phyloP scores from a whole-genome alignment of 2,797 vertebrate species.

The Serranus cabrilla region DNA sequence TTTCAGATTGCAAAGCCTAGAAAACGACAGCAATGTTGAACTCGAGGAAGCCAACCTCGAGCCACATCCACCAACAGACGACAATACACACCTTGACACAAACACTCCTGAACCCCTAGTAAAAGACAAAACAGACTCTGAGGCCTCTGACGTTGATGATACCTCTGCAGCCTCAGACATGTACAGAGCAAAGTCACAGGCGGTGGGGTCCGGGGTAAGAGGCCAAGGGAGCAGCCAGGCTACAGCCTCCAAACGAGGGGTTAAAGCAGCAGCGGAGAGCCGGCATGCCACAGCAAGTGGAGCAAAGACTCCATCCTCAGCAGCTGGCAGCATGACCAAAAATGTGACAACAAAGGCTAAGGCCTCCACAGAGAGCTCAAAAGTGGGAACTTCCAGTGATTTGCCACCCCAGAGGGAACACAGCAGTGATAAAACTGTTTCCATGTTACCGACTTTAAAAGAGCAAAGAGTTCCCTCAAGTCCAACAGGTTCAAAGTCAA shows the following conservation, averaged over 20 bases:
- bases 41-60: constrained; percentile 45
- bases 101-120: constrained; percentile 74
- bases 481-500: constrained; percentile 69
- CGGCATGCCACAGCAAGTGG: constrained; percentile 41
- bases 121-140: constrained; percentile 67
- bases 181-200: constrained; percentile 66
- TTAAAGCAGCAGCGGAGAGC: constrained; percentile 59
- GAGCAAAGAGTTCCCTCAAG: constrained; percentile 61
- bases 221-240: constrained; percentile 64
- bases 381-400: constrained; percentile 45
- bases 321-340: constrained; percentile 70
- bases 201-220: constrained; percentile 29
- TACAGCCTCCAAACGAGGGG: constrained; percentile 47
- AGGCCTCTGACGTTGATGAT: constrained; percentile 83
- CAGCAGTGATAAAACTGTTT: constrained; percentile 59
- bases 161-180: constrained; percentile 73
- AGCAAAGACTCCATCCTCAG: constrained; percentile 67
- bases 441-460: constrained; percentile 64
- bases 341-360: constrained; percentile 66
- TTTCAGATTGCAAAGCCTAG: constrained; percentile 68
- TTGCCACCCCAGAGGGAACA: constrained; percentile 47
- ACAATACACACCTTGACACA: constrained; percentile 80
- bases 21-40: constrained; percentile 67
- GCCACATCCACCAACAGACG: constrained; percentile 80
- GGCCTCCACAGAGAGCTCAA: constrained; percentile 49